A percentile compares a stretch with the other conserved stretches of the same genome.
Conservation (phyloP, 1,140 invertebrate species). For the Xylocopa sonorina region DNA sequence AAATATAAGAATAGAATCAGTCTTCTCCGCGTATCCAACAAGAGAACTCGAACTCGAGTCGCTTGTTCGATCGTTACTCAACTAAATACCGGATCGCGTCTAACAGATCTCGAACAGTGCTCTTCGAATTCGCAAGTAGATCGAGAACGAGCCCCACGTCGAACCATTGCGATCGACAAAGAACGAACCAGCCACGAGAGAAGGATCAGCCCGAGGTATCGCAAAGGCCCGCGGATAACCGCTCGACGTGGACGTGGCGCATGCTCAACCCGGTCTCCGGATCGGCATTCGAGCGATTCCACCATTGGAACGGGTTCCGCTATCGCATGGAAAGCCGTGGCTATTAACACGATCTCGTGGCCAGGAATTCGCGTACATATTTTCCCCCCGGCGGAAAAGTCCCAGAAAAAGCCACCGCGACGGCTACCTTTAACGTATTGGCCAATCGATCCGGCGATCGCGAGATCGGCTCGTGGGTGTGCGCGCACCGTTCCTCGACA, state of each 20-base stretch:
- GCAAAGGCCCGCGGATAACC: too few relatives aligned
- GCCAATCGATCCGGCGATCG: background rate
- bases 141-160: too few relatives aligned
- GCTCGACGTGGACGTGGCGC: background rate
- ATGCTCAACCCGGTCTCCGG: background rate
- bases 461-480: slow-evolving; percentile 22
- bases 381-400: slow-evolving; percentile 8
- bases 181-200: too few relatives aligned
- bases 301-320: slow-evolving; percentile 4
- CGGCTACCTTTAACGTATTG: slow-evolving; percentile 28
- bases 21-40: too few relatives aligned
- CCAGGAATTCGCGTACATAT: slow-evolving; percentile 33
- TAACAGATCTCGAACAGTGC: too few relatives aligned
- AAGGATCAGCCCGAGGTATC: too few relatives aligned
- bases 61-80: too few relatives aligned
- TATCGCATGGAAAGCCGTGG: background rate
- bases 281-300: slow-evolving; percentile 15
- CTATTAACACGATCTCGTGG: slow-evolving; percentile 15
- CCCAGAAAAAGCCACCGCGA: background rate
- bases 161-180: too few relatives aligned
- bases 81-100: too few relatives aligned
- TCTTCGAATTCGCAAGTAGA: too few relatives aligned
- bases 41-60: too few relatives aligned
- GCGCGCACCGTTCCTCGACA: background rate
- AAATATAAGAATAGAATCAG: too few relatives aligned